These are phyloP conservation scores for Characodon lateralis DNA, from an alignment of 2,797 vertebrate species.

Conservation along the genomic window DNA sequence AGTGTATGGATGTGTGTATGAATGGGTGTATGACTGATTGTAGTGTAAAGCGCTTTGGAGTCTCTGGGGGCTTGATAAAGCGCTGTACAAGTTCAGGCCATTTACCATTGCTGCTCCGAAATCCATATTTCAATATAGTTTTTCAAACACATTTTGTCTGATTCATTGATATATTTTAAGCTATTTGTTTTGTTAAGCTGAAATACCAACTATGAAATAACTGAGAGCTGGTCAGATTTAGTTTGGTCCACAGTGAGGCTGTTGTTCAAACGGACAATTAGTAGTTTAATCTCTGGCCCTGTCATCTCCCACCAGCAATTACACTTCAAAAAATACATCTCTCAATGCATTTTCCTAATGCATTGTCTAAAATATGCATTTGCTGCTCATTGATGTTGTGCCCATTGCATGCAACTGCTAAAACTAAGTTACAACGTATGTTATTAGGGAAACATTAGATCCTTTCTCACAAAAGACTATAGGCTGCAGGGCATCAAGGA, in stretches of 20 bases:
- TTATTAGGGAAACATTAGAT: not conserved
- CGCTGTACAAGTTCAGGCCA: too few species aligned
- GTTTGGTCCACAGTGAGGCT: not conserved
- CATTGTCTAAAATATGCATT: not conserved
- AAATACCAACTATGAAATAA: not conserved
- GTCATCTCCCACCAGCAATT: not conserved
- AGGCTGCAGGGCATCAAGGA: not conserved
- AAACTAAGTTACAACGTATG: not conserved
- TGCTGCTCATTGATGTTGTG: not conserved
- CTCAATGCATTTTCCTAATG: not conserved
- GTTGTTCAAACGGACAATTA: not conserved
- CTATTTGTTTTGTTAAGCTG: not conserved
- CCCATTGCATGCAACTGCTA: not conserved
- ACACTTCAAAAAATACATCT: not conserved
- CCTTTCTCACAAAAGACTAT: not conserved
- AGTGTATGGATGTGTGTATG: too few species aligned
- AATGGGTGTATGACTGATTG: too few species aligned
- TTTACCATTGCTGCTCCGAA: not conserved
- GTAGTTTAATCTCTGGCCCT: not conserved
- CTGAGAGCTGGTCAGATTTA: not conserved
- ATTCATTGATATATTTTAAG: not conserved
- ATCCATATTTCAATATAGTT: not conserved
- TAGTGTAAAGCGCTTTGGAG: not conserved
- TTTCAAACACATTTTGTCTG: not conserved
- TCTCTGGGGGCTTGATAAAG: too few species aligned